phyloP scores from a whole-genome alignment of 2,797 vertebrate species.

The Loris lydekkerianus region DNA sequence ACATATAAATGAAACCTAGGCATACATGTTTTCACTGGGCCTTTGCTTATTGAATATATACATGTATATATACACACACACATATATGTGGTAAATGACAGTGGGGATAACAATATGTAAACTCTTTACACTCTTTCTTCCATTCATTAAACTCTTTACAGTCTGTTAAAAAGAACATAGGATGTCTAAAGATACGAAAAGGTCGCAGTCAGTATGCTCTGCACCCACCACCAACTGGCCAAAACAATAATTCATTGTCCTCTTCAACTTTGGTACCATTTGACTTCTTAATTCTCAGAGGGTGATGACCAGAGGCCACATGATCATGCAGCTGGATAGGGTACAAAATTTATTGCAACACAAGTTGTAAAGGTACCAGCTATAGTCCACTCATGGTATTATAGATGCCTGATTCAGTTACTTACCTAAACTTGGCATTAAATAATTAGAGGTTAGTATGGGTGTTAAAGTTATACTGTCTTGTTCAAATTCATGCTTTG shows the following conservation, averaged over 20 bases:
- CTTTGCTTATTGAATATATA: background rate
- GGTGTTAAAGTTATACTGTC: background rate
- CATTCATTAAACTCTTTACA: slow-evolving; percentile 76
- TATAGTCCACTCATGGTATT: background rate
- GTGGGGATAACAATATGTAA: background rate
- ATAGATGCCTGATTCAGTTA: background rate
- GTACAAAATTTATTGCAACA: background rate
- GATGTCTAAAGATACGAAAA: background rate
- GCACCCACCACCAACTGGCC: background rate
- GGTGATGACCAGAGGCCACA: background rate
- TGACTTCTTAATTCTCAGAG: background rate
- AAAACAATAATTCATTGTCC: background rate
- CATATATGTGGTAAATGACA: background rate
- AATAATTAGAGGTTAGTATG: background rate
- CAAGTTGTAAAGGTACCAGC: background rate
- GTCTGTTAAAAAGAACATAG: background rate
- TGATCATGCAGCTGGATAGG: background rate
- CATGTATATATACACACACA: background rate
- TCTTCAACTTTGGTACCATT: background rate
- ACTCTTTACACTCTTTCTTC: slow-evolving; percentile 62
- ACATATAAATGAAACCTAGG: background rate
- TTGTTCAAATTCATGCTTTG: background rate
- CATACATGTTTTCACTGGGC: background rate
- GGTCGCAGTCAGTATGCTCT: background rate
- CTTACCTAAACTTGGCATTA: background rate